A percentile compares a stretch with the other conserved stretches of the same genome.
Conservation (phyloP, 2,113 vertebrate genomes). For the Lontra canadensis region DNA sequence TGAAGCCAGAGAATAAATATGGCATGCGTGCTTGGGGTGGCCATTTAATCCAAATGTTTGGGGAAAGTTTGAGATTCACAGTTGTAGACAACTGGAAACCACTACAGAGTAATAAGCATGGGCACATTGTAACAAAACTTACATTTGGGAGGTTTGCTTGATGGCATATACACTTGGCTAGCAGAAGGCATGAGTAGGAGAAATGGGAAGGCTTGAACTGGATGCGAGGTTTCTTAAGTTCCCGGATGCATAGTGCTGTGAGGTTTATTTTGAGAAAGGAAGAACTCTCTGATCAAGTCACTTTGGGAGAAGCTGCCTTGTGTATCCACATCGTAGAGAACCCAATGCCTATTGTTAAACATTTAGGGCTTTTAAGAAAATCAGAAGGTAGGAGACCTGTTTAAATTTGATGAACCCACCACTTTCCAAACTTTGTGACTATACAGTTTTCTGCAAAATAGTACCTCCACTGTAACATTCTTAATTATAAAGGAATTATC, state of each 20-base stretch:
- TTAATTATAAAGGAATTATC: not conserved
- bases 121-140: not conserved
- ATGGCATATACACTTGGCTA: not conserved
- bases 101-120: not conserved
- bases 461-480: not conserved
- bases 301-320: not conserved
- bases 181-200: not conserved
- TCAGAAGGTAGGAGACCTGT: not conserved
- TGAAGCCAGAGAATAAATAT: not conserved
- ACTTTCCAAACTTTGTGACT: not conserved
- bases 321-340: accelerated
- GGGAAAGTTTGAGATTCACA: not conserved
- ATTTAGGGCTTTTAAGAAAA: not conserved
- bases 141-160: not conserved
- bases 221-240: not conserved
- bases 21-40: not conserved
- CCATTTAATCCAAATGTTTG: not conserved
- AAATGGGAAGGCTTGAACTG: not conserved
- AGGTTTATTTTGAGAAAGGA: not conserved
- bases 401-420: not conserved
- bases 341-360: not conserved
- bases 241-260: not conserved
- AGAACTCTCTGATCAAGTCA: not conserved
- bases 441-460: not conserved
- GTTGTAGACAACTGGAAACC: not conserved